phyloP scores from a whole-genome alignment of 2,797 vertebrate species.

The Discoglossus pictus region DNA sequence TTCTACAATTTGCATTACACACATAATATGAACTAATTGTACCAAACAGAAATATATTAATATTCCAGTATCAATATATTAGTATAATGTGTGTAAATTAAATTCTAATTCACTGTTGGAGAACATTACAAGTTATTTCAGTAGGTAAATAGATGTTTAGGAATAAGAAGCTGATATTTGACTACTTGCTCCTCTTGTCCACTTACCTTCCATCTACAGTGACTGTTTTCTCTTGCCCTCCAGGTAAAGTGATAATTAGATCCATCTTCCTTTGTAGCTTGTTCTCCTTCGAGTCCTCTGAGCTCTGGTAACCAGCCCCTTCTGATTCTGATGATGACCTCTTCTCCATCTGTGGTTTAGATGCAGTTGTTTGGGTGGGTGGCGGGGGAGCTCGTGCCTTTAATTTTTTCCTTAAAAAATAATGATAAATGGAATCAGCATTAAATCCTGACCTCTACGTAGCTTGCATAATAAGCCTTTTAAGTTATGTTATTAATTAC shows the following conservation, averaged over 20 bases:
- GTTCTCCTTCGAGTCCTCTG: slow-evolving; percentile 78
- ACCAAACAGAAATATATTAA: too few relatives aligned
- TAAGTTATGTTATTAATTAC: too few relatives aligned
- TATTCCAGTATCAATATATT: too few relatives aligned
- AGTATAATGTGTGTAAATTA: too few relatives aligned
- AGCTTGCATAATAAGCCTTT: too few relatives aligned
- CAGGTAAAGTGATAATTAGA: slow-evolving; percentile 78
- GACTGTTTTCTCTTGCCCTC: slow-evolving; percentile 72
- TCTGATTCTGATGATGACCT: slow-evolving; percentile 61
- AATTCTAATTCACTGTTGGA: too few relatives aligned
- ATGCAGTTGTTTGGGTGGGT: slow-evolving; percentile 70
- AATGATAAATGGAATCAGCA: too few relatives aligned
- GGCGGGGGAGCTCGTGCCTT: slow-evolving; percentile 84
- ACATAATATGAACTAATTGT: too few relatives aligned
- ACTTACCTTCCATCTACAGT: slow-evolving; percentile 85
- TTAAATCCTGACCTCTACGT: too few relatives aligned
- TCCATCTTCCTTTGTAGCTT: slow-evolving; percentile 70
- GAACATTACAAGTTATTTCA: too few relatives aligned
- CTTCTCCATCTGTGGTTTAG: slow-evolving; percentile 67
- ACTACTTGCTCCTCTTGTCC: neutral
- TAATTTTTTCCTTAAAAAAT: slow-evolving; percentile 77
- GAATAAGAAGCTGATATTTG: neutral
- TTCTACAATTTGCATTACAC: too few relatives aligned
- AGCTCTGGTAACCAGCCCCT: slow-evolving; percentile 59
- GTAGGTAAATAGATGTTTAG: neutral